phyloP scores from a whole-genome alignment of 92 coral and sea anemone species.

The Phenganax marumi region DNA sequence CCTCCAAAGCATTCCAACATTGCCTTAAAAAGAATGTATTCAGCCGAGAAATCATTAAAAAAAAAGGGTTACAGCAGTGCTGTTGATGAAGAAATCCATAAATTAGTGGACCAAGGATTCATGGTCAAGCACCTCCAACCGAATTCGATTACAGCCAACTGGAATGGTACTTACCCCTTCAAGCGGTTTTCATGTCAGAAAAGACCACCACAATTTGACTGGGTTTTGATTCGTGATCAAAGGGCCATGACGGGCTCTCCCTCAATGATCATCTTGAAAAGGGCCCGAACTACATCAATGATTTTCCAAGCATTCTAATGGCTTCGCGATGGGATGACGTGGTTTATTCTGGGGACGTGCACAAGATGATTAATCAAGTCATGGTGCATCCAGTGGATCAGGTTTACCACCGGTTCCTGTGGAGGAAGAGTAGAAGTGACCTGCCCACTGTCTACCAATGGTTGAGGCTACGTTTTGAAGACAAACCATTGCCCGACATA shows the following conservation, averaged over 20 bases:
- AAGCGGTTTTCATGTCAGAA: slow-evolving; percentile 38
- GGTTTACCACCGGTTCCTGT: slow-evolving; percentile 65
- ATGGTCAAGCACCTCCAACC: not conserved
- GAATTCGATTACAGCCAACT: slow-evolving; percentile 36
- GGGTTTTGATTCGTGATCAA: slow-evolving; percentile 33
- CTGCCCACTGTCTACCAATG: slow-evolving; percentile 63
- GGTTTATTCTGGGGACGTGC: slow-evolving; percentile 46
- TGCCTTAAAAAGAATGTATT: slow-evolving; percentile 43
- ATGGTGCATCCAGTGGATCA: slow-evolving; percentile 64
- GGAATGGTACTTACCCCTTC: slow-evolving; percentile 38
- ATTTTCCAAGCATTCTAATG: slow-evolving; percentile 10
- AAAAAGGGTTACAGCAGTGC: slow-evolving; percentile 23
- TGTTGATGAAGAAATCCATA: slow-evolving; percentile 43
- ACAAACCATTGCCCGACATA: slow-evolving; percentile 70
- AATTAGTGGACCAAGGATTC: slow-evolving; percentile 20
- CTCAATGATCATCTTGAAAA: slow-evolving; percentile 43
- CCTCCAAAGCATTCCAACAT: slow-evolving; percentile 53
- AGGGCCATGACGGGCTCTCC: slow-evolving; percentile 33
- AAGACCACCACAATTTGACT: slow-evolving; percentile 31
- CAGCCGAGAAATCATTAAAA: slow-evolving; percentile 35
- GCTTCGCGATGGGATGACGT: slow-evolving; percentile 44
- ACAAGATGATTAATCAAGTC: slow-evolving; percentile 65
- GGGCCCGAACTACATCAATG: slow-evolving; percentile 39
- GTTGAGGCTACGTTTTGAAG: slow-evolving; percentile 58
- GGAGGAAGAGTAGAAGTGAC: slow-evolving; percentile 47